These are phyloP conservation scores for Girardinus metallicus DNA, from an alignment of 2,797 vertebrate genomes.

Conservation along the genomic window DNA sequence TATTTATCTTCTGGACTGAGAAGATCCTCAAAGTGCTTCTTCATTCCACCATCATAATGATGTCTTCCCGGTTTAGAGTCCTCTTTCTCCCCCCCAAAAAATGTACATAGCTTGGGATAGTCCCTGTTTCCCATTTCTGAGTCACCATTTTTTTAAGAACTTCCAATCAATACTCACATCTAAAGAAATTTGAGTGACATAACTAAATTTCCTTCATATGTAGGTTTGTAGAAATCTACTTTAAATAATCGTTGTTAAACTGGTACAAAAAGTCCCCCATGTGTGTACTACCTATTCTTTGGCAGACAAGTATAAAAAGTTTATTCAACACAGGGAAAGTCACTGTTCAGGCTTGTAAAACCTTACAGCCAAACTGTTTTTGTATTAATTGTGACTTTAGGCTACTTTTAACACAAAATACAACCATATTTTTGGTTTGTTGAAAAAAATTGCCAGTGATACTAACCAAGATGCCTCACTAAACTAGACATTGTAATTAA, in stretches of 20 bases:
- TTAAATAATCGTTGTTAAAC: not conserved
- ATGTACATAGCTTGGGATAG: not conserved
- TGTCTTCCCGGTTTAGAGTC: not conserved
- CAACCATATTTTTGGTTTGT: not conserved
- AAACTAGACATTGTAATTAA: not conserved
- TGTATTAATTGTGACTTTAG: not conserved
- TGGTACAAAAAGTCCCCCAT: not conserved
- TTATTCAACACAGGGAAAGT: not conserved
- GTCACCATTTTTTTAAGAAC: no score
- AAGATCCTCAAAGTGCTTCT: not conserved
- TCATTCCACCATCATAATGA: not conserved
- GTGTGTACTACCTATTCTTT: not conserved
- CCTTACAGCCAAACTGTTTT: no score
- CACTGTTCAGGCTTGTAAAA: no score
- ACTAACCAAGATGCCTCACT: not conserved
- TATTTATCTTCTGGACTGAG: not conserved
- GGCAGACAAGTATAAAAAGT: not conserved
- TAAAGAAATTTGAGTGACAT: no score
- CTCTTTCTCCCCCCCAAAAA: not conserved
- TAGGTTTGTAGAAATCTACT: no score
- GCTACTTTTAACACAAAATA: no score
- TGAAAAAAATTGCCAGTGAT: not conserved
- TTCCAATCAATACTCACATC: no score
- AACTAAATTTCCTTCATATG: no score
- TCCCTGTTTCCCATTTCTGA: no score